Conservation (phyloP, 1,140 invertebrate genomes). For the Neotoxoptera formosana region DNA sequence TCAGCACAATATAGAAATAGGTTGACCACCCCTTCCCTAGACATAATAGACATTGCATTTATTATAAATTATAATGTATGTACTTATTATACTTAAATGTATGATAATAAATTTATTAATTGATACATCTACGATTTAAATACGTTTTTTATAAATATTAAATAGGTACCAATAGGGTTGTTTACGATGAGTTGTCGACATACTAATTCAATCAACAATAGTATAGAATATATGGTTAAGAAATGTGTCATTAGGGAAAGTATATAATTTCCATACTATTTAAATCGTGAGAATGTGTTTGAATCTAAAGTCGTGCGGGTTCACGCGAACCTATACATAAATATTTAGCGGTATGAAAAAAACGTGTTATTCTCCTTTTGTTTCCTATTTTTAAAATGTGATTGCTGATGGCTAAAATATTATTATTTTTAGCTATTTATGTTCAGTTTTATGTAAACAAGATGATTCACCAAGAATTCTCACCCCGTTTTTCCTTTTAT, state of each 20-base stretch:
- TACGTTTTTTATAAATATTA: neutral
- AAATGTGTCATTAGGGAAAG: conserved; percentile 45
- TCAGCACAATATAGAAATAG: no score
- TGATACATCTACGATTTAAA: neutral
- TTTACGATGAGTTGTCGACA: neutral
- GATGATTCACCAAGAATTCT: neutral
- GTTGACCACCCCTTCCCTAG: no score
- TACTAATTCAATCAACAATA: conserved; percentile 16
- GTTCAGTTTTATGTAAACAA: neutral
- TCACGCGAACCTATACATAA: neutral
- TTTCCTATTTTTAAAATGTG: neutral
- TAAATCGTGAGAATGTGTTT: conserved; percentile 44
- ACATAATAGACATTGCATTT: neutral
- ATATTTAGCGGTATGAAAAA: neutral
- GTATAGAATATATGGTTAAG: neutral
- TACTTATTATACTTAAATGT: neutral
- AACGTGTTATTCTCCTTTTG: conserved; percentile 27
- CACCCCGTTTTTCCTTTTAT: neutral
- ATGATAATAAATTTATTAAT: neutral
- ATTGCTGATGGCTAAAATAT: neutral
- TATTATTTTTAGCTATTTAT: neutral
- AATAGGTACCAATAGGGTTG: neutral
- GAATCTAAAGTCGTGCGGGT: conserved; percentile 45
- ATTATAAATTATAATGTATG: no score
- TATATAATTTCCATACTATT: conserved; percentile 40